phyloP scores from a whole-genome alignment of 2,888 invertebrate species.

The Sminthurinus aureus region DNA sequence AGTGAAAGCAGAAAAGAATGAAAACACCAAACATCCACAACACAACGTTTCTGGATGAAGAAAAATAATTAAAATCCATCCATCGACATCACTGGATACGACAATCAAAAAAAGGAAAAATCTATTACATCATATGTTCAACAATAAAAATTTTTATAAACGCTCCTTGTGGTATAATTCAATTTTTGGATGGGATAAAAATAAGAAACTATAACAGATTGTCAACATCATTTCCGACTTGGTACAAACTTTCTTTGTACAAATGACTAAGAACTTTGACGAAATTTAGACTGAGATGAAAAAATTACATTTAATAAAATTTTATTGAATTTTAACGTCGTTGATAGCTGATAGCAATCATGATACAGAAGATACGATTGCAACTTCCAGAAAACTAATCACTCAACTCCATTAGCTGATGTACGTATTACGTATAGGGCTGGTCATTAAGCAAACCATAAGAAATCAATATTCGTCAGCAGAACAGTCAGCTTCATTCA shows the following conservation, averaged over 20 bases:
- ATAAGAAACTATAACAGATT: too few species aligned
- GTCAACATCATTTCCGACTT: too few species aligned
- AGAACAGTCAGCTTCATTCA: not conserved
- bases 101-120: too few species aligned
- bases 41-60: not conserved
- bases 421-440: not conserved
- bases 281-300: too few species aligned
- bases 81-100: not conserved
- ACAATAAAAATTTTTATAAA: too few species aligned
- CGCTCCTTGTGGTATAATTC: too few species aligned
- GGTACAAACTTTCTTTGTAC: too few species aligned
- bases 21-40: not conserved
- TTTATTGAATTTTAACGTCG: not conserved
- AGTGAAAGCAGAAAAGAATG: too few species aligned
- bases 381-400: not conserved
- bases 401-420: slow-evolving; percentile 1
- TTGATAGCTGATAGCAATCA: not conserved
- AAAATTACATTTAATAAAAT: not conserved
- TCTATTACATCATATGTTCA: too few species aligned
- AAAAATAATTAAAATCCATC: not conserved
- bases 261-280: too few species aligned
- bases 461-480: slow-evolving; percentile 9
- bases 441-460: slow-evolving; percentile 12
- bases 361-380: not conserved
- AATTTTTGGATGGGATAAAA: too few species aligned